These are phyloP conservation scores for Oconnorella tubifera DNA, from an alignment of 2,888 invertebrate genomes.

Conservation along the genomic window DNA sequence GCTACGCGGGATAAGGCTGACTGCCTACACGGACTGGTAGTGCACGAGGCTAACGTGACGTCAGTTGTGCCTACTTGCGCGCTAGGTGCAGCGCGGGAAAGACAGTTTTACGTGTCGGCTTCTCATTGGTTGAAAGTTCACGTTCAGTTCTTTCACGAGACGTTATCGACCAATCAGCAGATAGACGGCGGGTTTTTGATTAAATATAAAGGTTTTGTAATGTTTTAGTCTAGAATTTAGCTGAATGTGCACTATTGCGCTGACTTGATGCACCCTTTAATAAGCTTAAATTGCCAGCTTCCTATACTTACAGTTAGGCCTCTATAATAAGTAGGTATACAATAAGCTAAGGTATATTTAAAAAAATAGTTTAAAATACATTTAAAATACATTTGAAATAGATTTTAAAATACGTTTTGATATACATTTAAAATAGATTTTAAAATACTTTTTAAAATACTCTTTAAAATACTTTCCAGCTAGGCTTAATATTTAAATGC, in stretches of 20 bases:
- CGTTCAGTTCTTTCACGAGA: neutral
- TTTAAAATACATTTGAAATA: too few species aligned
- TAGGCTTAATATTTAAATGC: neutral
- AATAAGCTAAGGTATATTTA: too few species aligned
- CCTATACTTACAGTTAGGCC: too few species aligned
- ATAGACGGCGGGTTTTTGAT: neutral
- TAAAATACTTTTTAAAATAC: too few species aligned
- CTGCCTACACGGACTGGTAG: neutral
- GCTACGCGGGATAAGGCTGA: neutral
- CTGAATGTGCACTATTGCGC: too few species aligned
- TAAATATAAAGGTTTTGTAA: neutral
- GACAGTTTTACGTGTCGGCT: neutral
- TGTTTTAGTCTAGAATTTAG: too few species aligned
- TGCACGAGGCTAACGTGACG: neutral
- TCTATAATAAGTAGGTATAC: too few species aligned
- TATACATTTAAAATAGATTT: too few species aligned
- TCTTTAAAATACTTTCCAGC: neutral
- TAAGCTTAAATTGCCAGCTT: too few species aligned
- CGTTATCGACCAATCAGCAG: neutral
- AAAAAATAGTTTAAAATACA: too few species aligned
- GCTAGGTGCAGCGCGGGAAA: neutral
- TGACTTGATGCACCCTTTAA: too few species aligned
- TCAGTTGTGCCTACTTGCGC: neutral
- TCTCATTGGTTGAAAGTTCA: neutral
- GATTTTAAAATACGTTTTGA: too few species aligned